These are phyloP conservation scores for Ianthella basta DNA, from an alignment of 37 sponge, comb jelly and placozoan genomes.

Conservation along the genomic window DNA sequence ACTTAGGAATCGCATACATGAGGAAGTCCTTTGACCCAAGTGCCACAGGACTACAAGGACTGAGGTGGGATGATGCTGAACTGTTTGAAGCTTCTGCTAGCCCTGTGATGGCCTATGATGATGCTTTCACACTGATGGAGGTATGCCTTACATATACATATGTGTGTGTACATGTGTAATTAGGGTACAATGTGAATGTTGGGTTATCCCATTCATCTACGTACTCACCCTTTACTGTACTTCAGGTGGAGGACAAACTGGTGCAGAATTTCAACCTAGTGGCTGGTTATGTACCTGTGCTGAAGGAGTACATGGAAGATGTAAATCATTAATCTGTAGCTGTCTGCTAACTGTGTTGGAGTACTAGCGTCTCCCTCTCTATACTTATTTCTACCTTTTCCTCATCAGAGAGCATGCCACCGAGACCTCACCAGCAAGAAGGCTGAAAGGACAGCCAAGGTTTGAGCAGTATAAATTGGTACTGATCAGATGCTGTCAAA, in stretches of 20 bases:
- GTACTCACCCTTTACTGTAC: neutral
- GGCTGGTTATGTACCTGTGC: conserved; percentile 71
- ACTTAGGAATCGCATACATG: conserved; percentile 19
- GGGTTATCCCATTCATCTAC: too few relatives aligned
- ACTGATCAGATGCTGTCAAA: too few relatives aligned
- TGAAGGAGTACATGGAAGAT: conserved; percentile 54
- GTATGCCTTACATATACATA: neutral
- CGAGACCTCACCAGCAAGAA: neutral
- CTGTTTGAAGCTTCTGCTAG: conserved; percentile 41
- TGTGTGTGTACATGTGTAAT: too few relatives aligned
- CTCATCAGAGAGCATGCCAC: neutral
- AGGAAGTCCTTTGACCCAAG: conserved; percentile 24
- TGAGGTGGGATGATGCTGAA: conserved; percentile 75
- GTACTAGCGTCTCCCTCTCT: too few relatives aligned
- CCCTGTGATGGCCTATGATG: conserved; percentile 63
- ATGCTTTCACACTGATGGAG: conserved; percentile 77
- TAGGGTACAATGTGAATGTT: too few relatives aligned
- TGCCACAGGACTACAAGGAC: conserved; percentile 43
- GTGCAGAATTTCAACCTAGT: conserved; percentile 72
- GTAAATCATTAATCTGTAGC: conserved; percentile 27
- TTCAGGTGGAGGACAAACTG: conserved; percentile 65
- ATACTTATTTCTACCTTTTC: too few relatives aligned
- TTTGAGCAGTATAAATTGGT: neutral
- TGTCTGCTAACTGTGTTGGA: too few relatives aligned
- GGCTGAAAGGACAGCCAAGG: neutral